These are phyloP conservation scores for Hirtodrosophila trivittata DNA, from an alignment of 2,888 invertebrate genomes.

Conservation along the genomic window DNA sequence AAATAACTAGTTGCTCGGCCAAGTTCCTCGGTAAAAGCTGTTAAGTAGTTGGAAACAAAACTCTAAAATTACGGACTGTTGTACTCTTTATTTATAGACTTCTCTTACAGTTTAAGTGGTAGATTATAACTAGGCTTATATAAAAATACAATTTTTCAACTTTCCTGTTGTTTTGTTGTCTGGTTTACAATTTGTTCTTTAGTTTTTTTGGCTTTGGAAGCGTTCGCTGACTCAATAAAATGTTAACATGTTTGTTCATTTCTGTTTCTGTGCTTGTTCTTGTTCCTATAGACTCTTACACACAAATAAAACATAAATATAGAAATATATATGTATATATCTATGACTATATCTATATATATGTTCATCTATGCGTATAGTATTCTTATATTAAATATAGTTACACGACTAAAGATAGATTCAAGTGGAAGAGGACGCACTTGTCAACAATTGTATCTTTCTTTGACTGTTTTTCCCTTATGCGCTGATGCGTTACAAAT, in stretches of 20 bases:
- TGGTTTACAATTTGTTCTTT: constrained; percentile 2
- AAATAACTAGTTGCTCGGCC: no score
- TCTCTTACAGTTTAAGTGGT: constrained; percentile 58
- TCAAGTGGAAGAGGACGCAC: constrained; percentile 6
- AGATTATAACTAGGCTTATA: constrained; percentile 64
- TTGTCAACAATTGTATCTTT: constrained; percentile 2
- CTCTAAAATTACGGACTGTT: constrained; percentile 31
- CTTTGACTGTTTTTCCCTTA: not conserved
- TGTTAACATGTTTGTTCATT: constrained; percentile 48
- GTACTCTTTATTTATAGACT: constrained; percentile 51
- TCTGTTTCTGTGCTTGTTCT: not conserved
- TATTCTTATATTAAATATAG: constrained; percentile 10
- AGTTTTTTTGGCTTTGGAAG: constrained; percentile 67
- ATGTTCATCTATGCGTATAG: not conserved
- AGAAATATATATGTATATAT: constrained; percentile 17
- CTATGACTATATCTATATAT: no score
- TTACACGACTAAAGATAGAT: constrained; percentile 28
- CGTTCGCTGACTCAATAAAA: constrained; percentile 51
- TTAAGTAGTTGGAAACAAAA: no score
- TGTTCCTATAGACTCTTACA: constrained; percentile 18
- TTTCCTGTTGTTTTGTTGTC: constrained; percentile 22
- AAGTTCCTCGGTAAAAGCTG: no score
- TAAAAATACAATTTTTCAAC: constrained; percentile 71
- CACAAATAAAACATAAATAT: constrained; percentile 11
- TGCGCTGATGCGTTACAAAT: constrained; percentile 51